Percentiles rank a stretch among this genome's conserved stretches.
Conservation (phyloP, 2,888 invertebrate species). For the Aporophyla lueneburgensis region DNA sequence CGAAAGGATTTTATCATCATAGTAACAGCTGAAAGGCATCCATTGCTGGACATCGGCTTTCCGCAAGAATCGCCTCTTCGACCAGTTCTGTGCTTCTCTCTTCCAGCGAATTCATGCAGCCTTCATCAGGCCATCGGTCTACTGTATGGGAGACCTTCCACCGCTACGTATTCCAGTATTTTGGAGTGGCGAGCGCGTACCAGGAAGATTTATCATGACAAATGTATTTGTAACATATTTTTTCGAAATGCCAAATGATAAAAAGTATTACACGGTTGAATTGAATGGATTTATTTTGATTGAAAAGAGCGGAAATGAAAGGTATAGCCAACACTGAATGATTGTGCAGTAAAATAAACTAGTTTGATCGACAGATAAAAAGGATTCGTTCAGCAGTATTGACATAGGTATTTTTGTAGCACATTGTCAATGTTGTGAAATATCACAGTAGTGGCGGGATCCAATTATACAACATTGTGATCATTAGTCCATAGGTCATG, state of each 20-base stretch:
- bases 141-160: no score
- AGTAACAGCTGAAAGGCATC: no score
- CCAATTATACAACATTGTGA: not conserved
- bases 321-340: not conserved
- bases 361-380: not conserved
- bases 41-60: no score
- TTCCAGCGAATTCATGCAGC: no score
- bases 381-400: not conserved
- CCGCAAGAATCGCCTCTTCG: no score
- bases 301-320: not conserved
- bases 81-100: no score
- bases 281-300: not conserved
- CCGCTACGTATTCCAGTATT: no score
- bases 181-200: no score
- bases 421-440: not conserved
- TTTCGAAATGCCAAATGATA: not conserved
- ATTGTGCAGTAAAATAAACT: constrained; percentile 1
- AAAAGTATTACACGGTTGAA: not conserved
- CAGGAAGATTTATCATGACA: not conserved
- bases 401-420: not conserved
- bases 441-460: not conserved
- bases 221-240: not conserved
- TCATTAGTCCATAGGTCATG: no score
- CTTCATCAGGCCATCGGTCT: no score
- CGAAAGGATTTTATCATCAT: no score